These are phyloP conservation scores for Pogonus chalceus DNA, from an alignment of 1,140 invertebrate genomes.

Conservation along the genomic window DNA sequence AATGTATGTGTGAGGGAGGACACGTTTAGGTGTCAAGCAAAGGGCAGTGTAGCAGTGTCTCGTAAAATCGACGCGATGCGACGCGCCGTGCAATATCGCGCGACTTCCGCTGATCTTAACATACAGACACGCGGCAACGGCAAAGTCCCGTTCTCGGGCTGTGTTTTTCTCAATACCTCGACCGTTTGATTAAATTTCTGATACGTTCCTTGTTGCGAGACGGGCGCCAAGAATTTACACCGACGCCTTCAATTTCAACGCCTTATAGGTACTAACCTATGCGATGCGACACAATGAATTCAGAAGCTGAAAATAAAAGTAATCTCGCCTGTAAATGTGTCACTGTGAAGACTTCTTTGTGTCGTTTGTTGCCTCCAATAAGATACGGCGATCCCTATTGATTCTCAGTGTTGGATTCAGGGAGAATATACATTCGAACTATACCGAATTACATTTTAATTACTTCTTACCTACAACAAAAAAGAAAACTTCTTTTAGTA, in stretches of 20 bases:
- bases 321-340: slow-evolving; percentile 36
- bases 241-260: slow-evolving; percentile 6
- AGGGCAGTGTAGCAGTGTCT: too few relatives aligned
- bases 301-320: slow-evolving; percentile 33
- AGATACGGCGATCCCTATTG: too few relatives aligned
- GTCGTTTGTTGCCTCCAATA: slow-evolving; percentile 21
- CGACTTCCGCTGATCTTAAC: neutral
- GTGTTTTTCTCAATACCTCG: slow-evolving; percentile 4
- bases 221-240: neutral
- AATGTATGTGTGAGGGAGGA: too few relatives aligned
- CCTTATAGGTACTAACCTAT: slow-evolving; percentile 6
- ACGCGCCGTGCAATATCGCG: neutral
- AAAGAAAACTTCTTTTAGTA: too few relatives aligned
- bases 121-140: neutral
- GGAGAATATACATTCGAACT: too few relatives aligned
- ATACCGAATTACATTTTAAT: too few relatives aligned
- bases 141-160: neutral
- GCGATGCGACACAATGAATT: slow-evolving; percentile 4
- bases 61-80: slow-evolving; percentile 7
- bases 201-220: slow-evolving; percentile 1
- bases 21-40: too few relatives aligned
- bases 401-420: too few relatives aligned
- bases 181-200: slow-evolving; percentile 7
- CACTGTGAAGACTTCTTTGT: slow-evolving; percentile 37
- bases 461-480: too few relatives aligned